These are phyloP conservation scores for Erebia epiphron DNA, from an alignment of 2,888 invertebrate species.

Conservation along the genomic window DNA sequence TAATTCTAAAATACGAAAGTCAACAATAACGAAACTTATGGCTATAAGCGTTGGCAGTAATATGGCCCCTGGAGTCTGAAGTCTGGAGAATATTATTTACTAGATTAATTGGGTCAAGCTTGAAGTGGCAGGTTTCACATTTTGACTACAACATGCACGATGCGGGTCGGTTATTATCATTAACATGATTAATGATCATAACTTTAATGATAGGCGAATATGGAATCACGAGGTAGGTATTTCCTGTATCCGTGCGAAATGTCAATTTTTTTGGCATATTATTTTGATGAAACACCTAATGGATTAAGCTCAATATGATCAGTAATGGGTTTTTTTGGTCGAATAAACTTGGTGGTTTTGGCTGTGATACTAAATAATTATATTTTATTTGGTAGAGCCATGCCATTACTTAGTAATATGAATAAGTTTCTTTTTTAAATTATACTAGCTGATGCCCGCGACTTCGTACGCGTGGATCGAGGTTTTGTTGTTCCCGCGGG, in stretches of 20 bases:
- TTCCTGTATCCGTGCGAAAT: constrained; percentile 31
- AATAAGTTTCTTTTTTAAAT: not conserved
- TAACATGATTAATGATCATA: constrained; percentile 33
- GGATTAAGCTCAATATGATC: constrained; percentile 12
- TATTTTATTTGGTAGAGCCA: constrained; percentile 1
- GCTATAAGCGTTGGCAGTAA: no score
- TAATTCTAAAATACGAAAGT: no score
- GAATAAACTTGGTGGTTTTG: constrained; percentile 14
- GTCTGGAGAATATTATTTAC: no score
- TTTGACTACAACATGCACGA: not conserved
- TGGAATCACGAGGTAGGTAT: constrained; percentile 27
- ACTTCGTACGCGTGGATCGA: no score
- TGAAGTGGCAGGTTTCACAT: not conserved
- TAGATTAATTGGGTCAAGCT: not conserved
- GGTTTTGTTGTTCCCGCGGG: no score
- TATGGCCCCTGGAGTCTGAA: no score
- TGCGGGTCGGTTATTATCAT: constrained; percentile 29
- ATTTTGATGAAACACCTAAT: constrained; percentile 26
- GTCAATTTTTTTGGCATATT: constrained; percentile 25
- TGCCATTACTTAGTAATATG: not conserved
- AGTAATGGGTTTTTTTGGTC: constrained; percentile 18
- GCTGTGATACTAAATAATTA: not conserved
- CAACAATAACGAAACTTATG: no score
- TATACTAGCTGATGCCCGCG: no score
- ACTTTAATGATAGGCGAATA: constrained; percentile 28